A percentile compares a stretch with the other conserved stretches of the same genome.
Evolutionary conservation across 2,888 invertebrate genomes (phyloP).

Genomic region (Campoplex capitator): DNA sequence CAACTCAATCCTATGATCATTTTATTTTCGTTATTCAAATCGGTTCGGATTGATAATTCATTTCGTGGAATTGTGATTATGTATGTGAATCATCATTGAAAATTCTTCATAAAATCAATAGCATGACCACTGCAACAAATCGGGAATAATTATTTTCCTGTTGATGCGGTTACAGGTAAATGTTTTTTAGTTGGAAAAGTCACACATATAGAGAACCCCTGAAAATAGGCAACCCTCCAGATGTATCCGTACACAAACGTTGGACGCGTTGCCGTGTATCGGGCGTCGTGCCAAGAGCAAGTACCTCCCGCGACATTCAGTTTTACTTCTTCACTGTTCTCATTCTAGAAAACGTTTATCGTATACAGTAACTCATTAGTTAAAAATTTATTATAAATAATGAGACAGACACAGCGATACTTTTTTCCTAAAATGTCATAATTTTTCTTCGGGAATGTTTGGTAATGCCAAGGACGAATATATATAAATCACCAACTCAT

Average conservation of each 20-base stretch:
- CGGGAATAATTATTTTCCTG: too few relatives aligned
- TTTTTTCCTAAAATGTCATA: background rate
- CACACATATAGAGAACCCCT: conserved; percentile 34
- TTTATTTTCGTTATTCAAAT: too few relatives aligned
- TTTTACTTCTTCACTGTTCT: background rate
- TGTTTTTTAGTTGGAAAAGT: background rate
- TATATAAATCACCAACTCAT: background rate
- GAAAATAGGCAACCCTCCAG: conserved; percentile 47
- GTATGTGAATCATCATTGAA: too few relatives aligned
- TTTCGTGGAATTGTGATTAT: too few relatives aligned
- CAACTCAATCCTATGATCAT: too few relatives aligned
- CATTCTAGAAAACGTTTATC: background rate
- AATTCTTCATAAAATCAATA: too few relatives aligned
- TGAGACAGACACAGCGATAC: background rate
- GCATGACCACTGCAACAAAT: too few relatives aligned
- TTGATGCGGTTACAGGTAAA: too few relatives aligned
- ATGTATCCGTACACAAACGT: conserved; percentile 16
- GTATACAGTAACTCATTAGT: background rate
- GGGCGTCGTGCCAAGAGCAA: conserved; percentile 38
- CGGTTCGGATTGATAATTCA: too few relatives aligned
- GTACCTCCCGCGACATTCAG: background rate
- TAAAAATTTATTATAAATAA: background rate
- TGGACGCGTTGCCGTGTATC: conserved; percentile 38
- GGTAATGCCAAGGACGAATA: background rate
- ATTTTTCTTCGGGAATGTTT: background rate